Evolutionary conservation across 92 coral and sea anemone species (phyloP), one percentile per base, ranked within the genome.

Genomic region (Paramuricea clavata): DNA sequence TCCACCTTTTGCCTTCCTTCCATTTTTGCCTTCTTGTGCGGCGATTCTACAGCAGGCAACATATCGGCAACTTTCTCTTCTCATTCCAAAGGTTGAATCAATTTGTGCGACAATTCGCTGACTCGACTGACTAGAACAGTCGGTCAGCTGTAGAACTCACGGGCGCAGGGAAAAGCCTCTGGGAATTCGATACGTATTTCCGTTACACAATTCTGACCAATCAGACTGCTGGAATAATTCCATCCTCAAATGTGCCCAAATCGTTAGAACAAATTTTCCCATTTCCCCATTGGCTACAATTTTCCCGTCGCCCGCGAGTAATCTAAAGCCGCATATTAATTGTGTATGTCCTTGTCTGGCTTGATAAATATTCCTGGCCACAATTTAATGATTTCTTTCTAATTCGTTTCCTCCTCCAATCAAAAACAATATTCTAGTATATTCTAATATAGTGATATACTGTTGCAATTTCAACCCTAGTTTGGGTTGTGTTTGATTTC

Each of bases 21-120:
- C 92, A 97, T 97, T 90, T 97, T 97, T 59, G 99, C 98, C 97
- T 98, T 94, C 89, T 97, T 97, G 88, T 97, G 93, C 69, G 99
- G 99, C 91, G 97, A 94, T 87, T 97, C 99, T 88, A 94, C 93
- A 68, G 96, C 98, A 78, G 98, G 95, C 92, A 97, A 85, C 97
- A 97, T 94, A 47, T 94, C 95, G 93, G 91, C 94, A 69, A 50
- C 93, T 90, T 69, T 22, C 89, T 96, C 86, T 97, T 95, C 95
- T 92, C 93, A 97, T 93, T 95, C 89, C 92, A 94, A 89, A 76
- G 81, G 95, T 86, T 90, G 92, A 81, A 89, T 84, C 93, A 90
- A 91, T 95, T 89, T 85, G 89, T 78, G 79, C 91, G 89, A 89
- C 81, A 82, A 95, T 86, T 91, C 97, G 95, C 90, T 91, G 86